These are phyloP conservation scores for Epinephelus lanceolatus DNA, from an alignment of 2,113 vertebrate genomes.

Conservation along the genomic window DNA sequence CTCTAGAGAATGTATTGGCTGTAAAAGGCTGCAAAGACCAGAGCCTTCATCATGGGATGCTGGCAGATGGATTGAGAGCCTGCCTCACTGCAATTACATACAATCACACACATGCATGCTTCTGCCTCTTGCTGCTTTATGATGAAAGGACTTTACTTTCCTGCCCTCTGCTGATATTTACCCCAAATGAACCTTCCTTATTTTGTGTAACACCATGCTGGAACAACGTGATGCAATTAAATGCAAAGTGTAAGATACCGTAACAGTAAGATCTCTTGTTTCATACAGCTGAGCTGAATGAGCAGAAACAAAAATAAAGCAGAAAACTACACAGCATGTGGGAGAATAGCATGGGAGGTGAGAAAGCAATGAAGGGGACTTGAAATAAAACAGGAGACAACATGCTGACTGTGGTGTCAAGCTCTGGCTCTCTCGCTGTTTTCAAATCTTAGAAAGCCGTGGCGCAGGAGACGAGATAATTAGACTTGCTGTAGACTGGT, in stretches of 20 bases:
- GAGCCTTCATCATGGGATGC: conserved; percentile 30
- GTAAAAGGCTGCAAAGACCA: conserved; percentile 37
- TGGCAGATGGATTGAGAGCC: conserved; percentile 29
- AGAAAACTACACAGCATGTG: conserved; percentile 8
- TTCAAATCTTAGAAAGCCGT: conserved; percentile 10
- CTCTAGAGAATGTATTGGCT: conserved; percentile 39
- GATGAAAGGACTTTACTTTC: conserved; percentile 7
- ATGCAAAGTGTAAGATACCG: not conserved
- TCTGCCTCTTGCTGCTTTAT: conserved; percentile 11
- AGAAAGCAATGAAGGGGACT: conserved; percentile 28
- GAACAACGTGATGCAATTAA: not conserved
- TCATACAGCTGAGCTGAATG: not conserved
- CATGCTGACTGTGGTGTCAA: conserved; percentile 11
- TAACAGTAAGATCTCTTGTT: not conserved
- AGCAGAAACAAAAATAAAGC: conserved; percentile 17
- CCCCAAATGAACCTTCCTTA: not conserved
- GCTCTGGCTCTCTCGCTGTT: conserved; percentile 20
- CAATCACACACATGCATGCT: conserved; percentile 1
- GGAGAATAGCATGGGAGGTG: conserved; percentile 26
- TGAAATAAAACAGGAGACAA: conserved; percentile 41
- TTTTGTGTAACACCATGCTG: not conserved
- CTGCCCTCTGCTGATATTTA: not conserved
- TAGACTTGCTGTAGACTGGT: not conserved
- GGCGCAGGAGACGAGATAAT: conserved; percentile 18
- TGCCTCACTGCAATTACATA: conserved; percentile 32